These are phyloP conservation scores for Euura saliciscinereae DNA, from an alignment of 1,140 invertebrate genomes.

Conservation along the genomic window DNA sequence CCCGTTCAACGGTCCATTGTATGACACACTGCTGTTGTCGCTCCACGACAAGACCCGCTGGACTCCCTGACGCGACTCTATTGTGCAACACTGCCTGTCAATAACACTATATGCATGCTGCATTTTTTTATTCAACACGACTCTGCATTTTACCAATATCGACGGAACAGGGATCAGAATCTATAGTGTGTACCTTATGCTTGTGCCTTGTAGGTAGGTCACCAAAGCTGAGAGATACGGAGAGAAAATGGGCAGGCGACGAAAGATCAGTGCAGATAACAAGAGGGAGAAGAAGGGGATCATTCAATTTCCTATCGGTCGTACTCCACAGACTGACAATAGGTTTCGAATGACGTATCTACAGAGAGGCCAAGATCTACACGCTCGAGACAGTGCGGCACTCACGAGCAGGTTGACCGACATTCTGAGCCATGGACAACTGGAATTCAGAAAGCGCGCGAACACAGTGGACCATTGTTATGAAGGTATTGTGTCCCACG, in stretches of 20 bases:
- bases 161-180: background rate
- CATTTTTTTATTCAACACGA: background rate
- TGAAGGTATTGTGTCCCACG: background rate
- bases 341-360: background rate
- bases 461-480: conserved; percentile 4
- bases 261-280: background rate
- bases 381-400: conserved; percentile 1
- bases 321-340: background rate
- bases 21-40: conserved; percentile 4
- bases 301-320: background rate
- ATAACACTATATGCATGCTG: background rate
- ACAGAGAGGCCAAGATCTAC: background rate
- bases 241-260: background rate
- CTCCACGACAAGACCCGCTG: background rate
- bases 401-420: conserved; percentile 6
- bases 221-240: background rate
- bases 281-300: background rate
- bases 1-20: conserved; percentile 1
- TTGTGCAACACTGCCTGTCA: conserved; percentile 2
- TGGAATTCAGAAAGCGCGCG: conserved; percentile 1
- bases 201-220: too few relatives aligned
- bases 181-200: too few relatives aligned
- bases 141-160: background rate
- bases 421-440: conserved; percentile 1
- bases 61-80: conserved; percentile 1